Conservation (phyloP, 2,113 vertebrate species). For the Athene cunicularia region DNA sequence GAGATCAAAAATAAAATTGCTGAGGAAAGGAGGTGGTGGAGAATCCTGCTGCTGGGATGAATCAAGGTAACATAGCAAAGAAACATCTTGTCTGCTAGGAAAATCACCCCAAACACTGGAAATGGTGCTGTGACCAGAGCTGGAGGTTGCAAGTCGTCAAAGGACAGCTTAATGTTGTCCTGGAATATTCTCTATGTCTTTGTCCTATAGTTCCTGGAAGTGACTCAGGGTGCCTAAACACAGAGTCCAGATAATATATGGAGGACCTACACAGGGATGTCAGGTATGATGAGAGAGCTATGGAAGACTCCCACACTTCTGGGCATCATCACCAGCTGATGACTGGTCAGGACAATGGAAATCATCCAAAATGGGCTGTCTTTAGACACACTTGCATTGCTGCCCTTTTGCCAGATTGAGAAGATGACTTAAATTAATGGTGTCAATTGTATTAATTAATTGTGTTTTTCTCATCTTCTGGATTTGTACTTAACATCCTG, state of each 20-base stretch:
- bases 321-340: neutral
- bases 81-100: neutral
- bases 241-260: neutral
- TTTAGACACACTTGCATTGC: neutral
- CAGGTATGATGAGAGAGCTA: neutral
- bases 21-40: neutral
- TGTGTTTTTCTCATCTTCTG: neutral
- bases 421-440: neutral
- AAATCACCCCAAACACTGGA: neutral
- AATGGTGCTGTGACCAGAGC: neutral
- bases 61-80: neutral
- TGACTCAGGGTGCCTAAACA: neutral
- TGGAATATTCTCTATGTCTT: neutral
- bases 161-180: neutral
- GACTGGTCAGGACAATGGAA: neutral
- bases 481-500: neutral
- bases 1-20: neutral
- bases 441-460: neutral
- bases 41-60: neutral
- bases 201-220: neutral
- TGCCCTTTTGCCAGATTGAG: neutral
- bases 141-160: neutral
- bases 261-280: neutral
- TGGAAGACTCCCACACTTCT: neutral
- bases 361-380: neutral